A percentile compares a stretch with the other conserved stretches of the same genome.
Conservation (phyloP, 2,888 invertebrate species). For the Uloborus plumipes region DNA sequence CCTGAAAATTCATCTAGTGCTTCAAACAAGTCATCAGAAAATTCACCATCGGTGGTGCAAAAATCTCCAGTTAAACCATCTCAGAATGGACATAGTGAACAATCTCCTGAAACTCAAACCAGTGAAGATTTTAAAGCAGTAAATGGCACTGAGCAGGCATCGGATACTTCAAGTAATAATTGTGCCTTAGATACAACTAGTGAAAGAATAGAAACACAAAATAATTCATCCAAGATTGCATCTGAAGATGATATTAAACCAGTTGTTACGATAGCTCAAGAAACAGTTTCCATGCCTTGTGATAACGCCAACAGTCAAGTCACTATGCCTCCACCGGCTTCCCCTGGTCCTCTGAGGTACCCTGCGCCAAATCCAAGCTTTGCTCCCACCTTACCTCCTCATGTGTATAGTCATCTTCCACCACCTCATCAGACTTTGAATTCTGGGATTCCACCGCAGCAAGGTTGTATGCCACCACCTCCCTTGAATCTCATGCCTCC, state of each 20-base stretch:
- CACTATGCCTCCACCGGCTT: constrained; percentile 22
- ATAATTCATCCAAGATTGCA: constrained; percentile 10
- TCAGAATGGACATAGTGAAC: constrained; percentile 41
- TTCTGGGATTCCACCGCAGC: constrained; percentile 32
- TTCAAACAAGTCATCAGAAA: constrained; percentile 18
- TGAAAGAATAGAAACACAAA: constrained; percentile 37
- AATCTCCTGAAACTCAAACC: neutral
- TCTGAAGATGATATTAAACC: constrained; percentile 12
- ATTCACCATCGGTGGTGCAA: constrained; percentile 1
- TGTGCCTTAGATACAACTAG: constrained; percentile 56
- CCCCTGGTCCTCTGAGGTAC: constrained; percentile 35
- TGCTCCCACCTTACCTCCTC: constrained; percentile 16
- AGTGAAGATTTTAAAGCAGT: constrained; percentile 29
- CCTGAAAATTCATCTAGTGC: constrained; percentile 21
- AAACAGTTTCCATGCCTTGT: constrained; percentile 26
- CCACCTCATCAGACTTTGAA: constrained; percentile 36
- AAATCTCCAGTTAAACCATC: constrained; percentile 46
- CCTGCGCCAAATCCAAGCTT: constrained; percentile 27
- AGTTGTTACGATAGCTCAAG: constrained; percentile 10
- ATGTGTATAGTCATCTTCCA: constrained; percentile 35
- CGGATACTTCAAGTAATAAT: constrained; percentile 40
- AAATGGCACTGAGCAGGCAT: constrained; percentile 11
- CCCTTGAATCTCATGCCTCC: constrained; percentile 21
- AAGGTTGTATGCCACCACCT: constrained; percentile 56
- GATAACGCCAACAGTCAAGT: constrained; percentile 33